Evolutionary conservation across 2,888 invertebrate genomes (phyloP), one percentile per base, ranked within the genome.

Genomic region (Cosmopolites sordidus): DNA sequence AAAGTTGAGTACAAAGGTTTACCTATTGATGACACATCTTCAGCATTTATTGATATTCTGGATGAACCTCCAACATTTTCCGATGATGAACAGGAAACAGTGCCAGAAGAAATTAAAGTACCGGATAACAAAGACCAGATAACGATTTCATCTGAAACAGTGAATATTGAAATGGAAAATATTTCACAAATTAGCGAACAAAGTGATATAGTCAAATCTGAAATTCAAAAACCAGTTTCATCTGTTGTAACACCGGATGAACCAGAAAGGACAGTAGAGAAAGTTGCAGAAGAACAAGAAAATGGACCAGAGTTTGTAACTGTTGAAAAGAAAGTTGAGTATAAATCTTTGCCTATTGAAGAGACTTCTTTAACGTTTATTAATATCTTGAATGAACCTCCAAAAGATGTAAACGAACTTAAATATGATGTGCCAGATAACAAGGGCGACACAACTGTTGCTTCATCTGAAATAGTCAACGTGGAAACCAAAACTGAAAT

Each of bases 341-440:
- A 64, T 41, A 64, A 64, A 58, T 63, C 61, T 1, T 53, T 64
- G 46, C 64, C 66, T 5, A 56, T 64, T 16, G 65, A 66, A 54
- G 60, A 59, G 16, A 44, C 61, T 18, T 57, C 58, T 16, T 52
- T 56, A 43, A 51, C 61, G 29, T 66, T 63, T 59, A 60, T 66
- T 58, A 60, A 65, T 44, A 50, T 67, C 16, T 43, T 69, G 29
- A 69, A 71, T 60, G 67, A 70, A 48, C 65, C 67, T 18, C 64
- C 67, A 22, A 22, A n/a, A n/a, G n/a, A n/a, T n/a, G n/a, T n/a
- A n/a, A n/a, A n/a, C n/a, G n/a, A n/a, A n/a, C n/a, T n/a, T n/a
- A n/a, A n/a, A n/a, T n/a, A n/a, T n/a, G n/a, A n/a, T n/a, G n/a
- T n/a, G n/a, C n/a, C n/a, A n/a, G n/a, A n/a, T n/a, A n/a, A n/a